Evolutionary conservation across 2,888 invertebrate species (phyloP).

Genomic region (Holacanthella duospinosa): DNA sequence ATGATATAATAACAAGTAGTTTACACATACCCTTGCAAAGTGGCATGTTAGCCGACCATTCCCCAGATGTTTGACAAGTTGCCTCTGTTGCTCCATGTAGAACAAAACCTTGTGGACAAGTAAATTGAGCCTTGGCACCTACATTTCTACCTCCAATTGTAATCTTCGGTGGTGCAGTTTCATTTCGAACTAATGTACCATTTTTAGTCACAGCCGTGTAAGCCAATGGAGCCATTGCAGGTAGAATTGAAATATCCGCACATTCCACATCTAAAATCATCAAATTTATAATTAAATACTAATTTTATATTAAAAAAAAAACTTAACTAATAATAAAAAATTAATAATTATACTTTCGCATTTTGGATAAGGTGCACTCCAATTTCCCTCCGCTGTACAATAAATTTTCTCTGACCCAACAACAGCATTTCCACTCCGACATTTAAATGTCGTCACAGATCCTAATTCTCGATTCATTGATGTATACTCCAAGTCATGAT

Average conservation of each 20-base stretch:
- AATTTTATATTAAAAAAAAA: not conserved
- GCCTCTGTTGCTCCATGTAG: conserved; percentile 52
- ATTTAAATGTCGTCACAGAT: conserved; percentile 60
- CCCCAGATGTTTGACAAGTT: conserved; percentile 46
- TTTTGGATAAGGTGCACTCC: conserved; percentile 63
- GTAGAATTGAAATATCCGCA: conserved; percentile 30
- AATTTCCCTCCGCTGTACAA: conserved; percentile 74
- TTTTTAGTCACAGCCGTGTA: conserved; percentile 18
- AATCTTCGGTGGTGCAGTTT: conserved; percentile 40
- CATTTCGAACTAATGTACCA: conserved; percentile 37
- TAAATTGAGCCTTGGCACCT: conserved; percentile 68
- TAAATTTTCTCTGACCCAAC: conserved; percentile 62
- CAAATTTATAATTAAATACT: too few relatives aligned
- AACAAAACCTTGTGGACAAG: conserved; percentile 65
- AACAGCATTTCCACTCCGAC: conserved; percentile 67
- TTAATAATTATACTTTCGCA: conserved; percentile 55
- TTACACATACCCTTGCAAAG: conserved; percentile 54
- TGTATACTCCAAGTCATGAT: conserved; percentile 62
- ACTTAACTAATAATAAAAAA: too few relatives aligned
- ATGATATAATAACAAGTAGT: not conserved
- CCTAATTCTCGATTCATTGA: conserved; percentile 62
- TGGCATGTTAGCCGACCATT: conserved; percentile 54
- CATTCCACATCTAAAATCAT: conserved; percentile 27
- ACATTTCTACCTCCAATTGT: conserved; percentile 66
- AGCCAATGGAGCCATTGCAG: conserved; percentile 24